Evolutionary conservation across 1,140 invertebrate genomes (phyloP).

Genomic region (Calliphora vicina): DNA sequence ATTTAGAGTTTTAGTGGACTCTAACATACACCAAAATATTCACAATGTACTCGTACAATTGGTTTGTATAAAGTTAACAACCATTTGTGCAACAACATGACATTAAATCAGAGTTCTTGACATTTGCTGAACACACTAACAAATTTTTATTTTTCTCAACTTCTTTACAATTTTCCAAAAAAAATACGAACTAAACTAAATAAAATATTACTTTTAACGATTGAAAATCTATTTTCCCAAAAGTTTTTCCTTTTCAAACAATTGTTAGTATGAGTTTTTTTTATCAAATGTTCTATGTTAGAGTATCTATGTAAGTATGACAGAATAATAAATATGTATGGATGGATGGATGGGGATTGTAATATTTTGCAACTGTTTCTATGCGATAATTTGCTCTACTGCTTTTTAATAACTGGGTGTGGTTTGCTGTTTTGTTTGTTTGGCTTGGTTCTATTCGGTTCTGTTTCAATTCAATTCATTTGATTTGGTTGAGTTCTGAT

Average conservation of each 20-base stretch:
- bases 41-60: not conserved
- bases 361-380: not conserved
- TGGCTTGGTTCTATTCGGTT: not conserved
- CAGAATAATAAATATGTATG: no score
- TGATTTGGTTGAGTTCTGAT: not conserved
- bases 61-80: not conserved
- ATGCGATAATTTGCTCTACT: slow-evolving; percentile 5
- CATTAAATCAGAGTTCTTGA: slow-evolving; percentile 33
- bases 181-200: no score
- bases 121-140: not conserved
- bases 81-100: not conserved
- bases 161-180: not conserved
- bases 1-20: no score
- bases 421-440: not conserved
- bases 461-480: not conserved
- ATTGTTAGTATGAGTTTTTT: not conserved
- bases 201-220: not conserved
- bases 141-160: not conserved
- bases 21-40: not conserved
- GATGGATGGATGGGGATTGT: no score
- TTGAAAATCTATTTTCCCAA: not conserved
- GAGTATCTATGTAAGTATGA: not conserved
- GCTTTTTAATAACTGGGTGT: slow-evolving; percentile 8
- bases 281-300: not conserved
- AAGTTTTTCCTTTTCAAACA: not conserved